These are phyloP conservation scores for Acridotheres tristis DNA, from an alignment of 2,797 vertebrate species.

Conservation along the genomic window DNA sequence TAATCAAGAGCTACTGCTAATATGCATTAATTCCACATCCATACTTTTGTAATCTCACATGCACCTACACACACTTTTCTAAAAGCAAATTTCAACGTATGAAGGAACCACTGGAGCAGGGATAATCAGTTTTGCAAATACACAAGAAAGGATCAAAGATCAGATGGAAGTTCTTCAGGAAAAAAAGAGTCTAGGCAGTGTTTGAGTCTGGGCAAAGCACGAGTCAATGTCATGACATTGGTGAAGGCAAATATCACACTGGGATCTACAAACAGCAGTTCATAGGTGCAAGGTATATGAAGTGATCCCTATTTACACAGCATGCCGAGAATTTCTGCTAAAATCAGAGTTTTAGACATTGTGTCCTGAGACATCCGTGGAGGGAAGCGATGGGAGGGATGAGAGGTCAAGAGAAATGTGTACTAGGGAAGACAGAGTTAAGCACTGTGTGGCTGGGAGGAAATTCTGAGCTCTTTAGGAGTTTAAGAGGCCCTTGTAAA, in stretches of 20 bases:
- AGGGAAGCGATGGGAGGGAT: not conserved
- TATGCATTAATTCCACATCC: not conserved
- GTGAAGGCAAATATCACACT: slow-evolving; percentile 17
- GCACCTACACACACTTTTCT: not conserved
- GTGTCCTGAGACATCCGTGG: not conserved
- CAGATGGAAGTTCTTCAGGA: not conserved
- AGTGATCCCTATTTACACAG: not conserved
- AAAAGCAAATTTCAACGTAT: not conserved
- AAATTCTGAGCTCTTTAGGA: not conserved
- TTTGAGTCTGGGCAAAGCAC: not conserved
- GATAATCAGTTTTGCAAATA: slow-evolving; percentile 10
- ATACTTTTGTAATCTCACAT: not conserved
- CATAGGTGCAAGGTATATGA: not conserved
- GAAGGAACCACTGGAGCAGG: not conserved
- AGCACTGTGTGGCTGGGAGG: not conserved
- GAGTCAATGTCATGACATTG: not conserved
- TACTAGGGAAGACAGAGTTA: not conserved
- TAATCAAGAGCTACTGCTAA: not conserved
- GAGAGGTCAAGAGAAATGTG: not conserved
- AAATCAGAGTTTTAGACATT: not conserved
- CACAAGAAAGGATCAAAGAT: not conserved
- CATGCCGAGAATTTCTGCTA: not conserved
- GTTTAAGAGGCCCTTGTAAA: not conserved
- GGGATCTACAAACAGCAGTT: not conserved
- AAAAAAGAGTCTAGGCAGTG: not conserved